These are phyloP conservation scores for Barbus barbus DNA, from an alignment of 2,113 vertebrate species.

Conservation along the genomic window DNA sequence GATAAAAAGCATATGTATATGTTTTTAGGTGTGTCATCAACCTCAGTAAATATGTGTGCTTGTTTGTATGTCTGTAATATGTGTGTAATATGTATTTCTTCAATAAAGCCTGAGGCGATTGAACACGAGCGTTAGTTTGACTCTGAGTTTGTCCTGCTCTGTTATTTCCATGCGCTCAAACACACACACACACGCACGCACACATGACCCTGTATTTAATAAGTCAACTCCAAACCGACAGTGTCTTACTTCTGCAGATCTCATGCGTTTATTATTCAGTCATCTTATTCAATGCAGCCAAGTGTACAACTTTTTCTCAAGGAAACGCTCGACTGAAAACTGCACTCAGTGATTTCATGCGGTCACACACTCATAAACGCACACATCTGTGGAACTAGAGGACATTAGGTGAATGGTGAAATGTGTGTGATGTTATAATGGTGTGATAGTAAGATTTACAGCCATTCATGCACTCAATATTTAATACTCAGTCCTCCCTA, in stretches of 20 bases:
- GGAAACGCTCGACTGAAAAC: background rate
- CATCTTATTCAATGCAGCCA: background rate
- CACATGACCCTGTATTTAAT: background rate
- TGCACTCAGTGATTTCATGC: background rate
- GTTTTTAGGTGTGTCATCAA: background rate
- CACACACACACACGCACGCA: background rate
- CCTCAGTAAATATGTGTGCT: background rate
- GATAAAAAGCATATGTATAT: background rate
- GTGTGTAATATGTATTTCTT: background rate
- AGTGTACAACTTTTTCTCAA: background rate
- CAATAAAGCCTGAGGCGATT: background rate
- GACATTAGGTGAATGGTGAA: background rate
- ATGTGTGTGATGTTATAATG: background rate
- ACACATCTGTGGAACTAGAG: background rate
- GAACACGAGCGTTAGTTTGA: slow-evolving; percentile 3
- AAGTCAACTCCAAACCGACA: background rate
- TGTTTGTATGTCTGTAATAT: background rate
- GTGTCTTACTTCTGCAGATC: background rate
- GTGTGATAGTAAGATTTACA: slow-evolving; percentile 1
- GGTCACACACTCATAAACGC: background rate
- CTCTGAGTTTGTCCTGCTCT: too few relatives aligned
- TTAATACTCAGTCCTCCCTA: background rate
- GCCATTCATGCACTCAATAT: background rate
- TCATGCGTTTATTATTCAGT: background rate
- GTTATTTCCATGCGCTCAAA: background rate